These are phyloP conservation scores for Hippopotamyrus pictus DNA, from an alignment of 2,797 vertebrate species.

Conservation along the genomic window DNA sequence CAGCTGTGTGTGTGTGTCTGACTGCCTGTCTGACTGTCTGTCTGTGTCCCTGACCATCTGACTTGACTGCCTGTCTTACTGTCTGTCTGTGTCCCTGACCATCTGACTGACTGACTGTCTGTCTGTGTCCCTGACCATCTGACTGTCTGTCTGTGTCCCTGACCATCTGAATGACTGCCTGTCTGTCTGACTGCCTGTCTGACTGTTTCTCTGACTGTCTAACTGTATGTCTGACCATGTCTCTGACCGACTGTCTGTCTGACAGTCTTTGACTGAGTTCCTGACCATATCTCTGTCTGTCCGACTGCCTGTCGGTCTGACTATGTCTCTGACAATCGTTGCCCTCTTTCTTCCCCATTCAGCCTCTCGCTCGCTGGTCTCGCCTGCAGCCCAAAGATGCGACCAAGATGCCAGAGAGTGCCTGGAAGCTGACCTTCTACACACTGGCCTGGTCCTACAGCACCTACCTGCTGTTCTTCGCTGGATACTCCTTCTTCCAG, in stretches of 20 bases:
- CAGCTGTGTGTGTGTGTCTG: not conserved
- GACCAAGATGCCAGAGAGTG: constrained; percentile 91
- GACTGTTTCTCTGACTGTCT: not conserved
- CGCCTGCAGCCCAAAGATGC: constrained; percentile 78
- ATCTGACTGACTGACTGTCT: not conserved
- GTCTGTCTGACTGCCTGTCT: not conserved
- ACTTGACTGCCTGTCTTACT: not conserved
- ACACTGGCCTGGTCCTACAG: constrained; percentile 82
- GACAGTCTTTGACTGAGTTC: not conserved
- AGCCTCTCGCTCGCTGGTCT: constrained; percentile 81
- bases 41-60: not conserved
- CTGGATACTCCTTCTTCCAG: constrained; percentile 82
- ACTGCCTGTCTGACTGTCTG: not conserved
- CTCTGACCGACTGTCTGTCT: not conserved
- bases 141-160: not conserved
- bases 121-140: not conserved
- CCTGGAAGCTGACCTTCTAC: constrained; percentile 96
- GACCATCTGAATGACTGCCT: not conserved
- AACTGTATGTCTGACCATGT: too few species aligned
- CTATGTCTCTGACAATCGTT: not conserved
- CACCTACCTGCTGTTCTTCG: constrained; percentile 85
- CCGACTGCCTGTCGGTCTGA: not conserved
- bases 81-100: not conserved
- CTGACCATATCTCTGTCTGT: not conserved
- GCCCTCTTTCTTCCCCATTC: constrained; percentile 28